Percentiles rank a stretch among this genome's conserved stretches.
phyloP scores from a whole-genome alignment of 2,113 vertebrate species.

The Mohoua ochrocephala region DNA sequence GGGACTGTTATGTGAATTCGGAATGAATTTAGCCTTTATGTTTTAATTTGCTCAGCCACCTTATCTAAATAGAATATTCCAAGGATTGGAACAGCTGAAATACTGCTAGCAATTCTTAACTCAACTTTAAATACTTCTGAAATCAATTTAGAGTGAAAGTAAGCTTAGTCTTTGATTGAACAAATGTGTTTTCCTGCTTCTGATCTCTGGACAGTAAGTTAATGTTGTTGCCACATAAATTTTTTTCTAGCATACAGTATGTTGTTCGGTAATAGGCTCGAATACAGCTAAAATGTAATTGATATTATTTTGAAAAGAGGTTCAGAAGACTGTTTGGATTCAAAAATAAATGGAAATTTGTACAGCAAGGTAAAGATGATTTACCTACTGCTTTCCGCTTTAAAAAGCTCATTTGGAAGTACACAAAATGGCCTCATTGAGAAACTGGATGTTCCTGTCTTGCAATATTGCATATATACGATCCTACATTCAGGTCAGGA shows the following conservation, averaged over 20 bases:
- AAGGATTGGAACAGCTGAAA: constrained; percentile 21
- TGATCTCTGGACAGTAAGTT: neutral
- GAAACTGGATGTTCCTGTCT: neutral
- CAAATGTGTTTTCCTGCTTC: neutral
- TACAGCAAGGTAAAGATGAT: neutral
- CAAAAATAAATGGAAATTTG: neutral
- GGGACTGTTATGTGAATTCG: neutral
- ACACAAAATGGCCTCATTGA: neutral
- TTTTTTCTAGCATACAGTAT: neutral
- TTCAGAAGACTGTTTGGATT: neutral
- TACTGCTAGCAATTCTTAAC: neutral
- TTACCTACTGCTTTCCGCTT: neutral
- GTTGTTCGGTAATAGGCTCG: neutral
- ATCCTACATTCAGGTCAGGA: neutral
- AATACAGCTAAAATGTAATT: neutral
- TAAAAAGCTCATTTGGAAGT: neutral
- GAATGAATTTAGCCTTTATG: constrained; percentile 19
- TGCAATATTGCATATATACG: neutral
- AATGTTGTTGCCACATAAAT: neutral
- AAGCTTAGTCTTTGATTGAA: neutral
- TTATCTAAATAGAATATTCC: constrained; percentile 36
- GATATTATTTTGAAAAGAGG: neutral
- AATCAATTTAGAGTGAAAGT: constrained; percentile 7
- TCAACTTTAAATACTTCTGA: constrained; percentile 21
- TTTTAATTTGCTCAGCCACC: constrained; percentile 23